Evolutionary conservation across 2,113 vertebrate species (phyloP), one percentile per base, ranked within the genome.

Genomic region (Corythoichthys intestinalis): DNA sequence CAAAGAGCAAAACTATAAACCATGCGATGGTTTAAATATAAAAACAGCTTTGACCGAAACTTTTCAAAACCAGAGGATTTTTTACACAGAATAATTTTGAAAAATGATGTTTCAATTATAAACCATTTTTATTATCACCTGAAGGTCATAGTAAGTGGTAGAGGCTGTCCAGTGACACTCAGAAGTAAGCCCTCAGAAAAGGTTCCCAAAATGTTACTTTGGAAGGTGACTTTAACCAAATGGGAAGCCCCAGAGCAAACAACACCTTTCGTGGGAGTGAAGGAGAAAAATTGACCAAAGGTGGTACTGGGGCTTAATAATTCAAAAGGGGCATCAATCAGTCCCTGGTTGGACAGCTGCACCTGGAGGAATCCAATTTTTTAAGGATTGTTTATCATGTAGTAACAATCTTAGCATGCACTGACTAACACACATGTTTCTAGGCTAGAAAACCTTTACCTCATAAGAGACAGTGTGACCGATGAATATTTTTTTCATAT

Each of bases 171-270:
- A 1, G 65, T 79, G 64, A 96, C 90, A 38, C 0, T 65, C 39
- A 98, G 83, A n/a, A 79, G 70, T 68, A 98, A 90, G 39, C 94
- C 86, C 72, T 97, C 94, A 0, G 67, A 86, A 62, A 98, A 96
- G 2, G 48, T 39, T 13, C 94, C 96, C 70, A 95, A 60, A 37
- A 85, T 67, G 62, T 41, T 2, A 77, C 93, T 90, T 17, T 67
- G 70, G 85, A 97, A 96, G 67, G 80, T 86, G 72, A 98, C 91
- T 58, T 83, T 80, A 15, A 96, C 60, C 56, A 78, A 81, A 70
- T 94, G 94, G 63, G 81, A 70, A 50, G 68, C 83, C 0, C 87
- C 88, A 0, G 93, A 81, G 38, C 89, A 79, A n/a, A 97, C 74
- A 2, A 88, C 81, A 28, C 93, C 96, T 76, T 94, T 88, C 53